Base-by-base conservation (phyloP, 2,888 invertebrate genomes). In the Hirtodrosophila duncani region DNA sequence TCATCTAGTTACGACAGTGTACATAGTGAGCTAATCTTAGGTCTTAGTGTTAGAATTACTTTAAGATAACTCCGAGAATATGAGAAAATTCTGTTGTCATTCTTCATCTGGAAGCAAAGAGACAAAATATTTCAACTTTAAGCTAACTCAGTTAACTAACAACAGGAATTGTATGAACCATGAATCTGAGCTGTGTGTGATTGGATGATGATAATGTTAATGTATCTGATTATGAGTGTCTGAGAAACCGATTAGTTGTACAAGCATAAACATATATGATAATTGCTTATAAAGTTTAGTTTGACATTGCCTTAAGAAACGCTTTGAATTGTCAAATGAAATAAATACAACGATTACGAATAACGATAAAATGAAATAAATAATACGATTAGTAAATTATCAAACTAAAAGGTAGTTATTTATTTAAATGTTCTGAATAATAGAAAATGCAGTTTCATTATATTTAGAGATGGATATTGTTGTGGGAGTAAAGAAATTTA, bases 41-140 rank as follows among this genome's bases (percentile, higher is more conserved):
- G 33, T 10, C 21, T 9, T 27, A 45, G 46, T 18, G 11, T 41
- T 27, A n/a, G 48, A 49, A 29, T 43, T 20, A 8, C 26, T 21
- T 14, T 29, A 20, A 20, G 6, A 3, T 20, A 20, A 16, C 4
- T 30, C 43, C 23, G 23, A n/a, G n/a, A n/a, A n/a, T n/a, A n/a
- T 48, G 39, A 56, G 24, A 37, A 42, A 77, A 71, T 74, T 72
- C 70, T 58, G 78, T 74, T 72, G 71, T 71, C 78, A 71, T 70
- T 50, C 46, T 30, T 21, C 26, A 42, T 44, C 43, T 61, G 48
- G 59, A 42, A 29, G 24, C 39, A 23, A 30, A 17, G 33, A 18
- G 13, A 20, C 21, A 36, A 20, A 21, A 23, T 36, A 20, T 20
- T 18, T 33, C 20, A 17, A 18, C 14, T 17, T 10, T 30, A 30